Evolutionary conservation across 2,888 invertebrate genomes (phyloP).

Genomic region (Himalopsyche anomala): DNA sequence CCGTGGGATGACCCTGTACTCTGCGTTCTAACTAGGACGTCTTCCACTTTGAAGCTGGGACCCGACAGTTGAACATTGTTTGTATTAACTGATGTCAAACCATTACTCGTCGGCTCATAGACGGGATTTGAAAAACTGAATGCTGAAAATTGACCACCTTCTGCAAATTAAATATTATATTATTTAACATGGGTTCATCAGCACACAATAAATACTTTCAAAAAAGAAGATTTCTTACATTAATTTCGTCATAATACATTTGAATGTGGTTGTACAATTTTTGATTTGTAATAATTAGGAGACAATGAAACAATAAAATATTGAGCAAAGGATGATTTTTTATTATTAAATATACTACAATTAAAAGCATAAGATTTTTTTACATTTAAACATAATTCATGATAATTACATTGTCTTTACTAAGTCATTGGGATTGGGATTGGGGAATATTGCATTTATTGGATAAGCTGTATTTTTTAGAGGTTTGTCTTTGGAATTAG

Average conservation of each 20-base stretch:
- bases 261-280: not conserved
- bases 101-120: constrained; percentile 82
- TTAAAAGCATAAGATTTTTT: no score
- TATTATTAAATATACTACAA: no score
- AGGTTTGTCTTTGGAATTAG: no score
- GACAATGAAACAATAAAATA: no score
- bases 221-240: not conserved
- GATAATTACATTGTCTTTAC: not conserved
- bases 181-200: not conserved
- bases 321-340: no score
- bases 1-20: constrained; percentile 73
- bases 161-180: constrained; percentile 66
- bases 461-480: no score
- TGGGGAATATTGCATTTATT: no score
- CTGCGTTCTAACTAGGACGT: constrained; percentile 82
- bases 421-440: not conserved
- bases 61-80: constrained; percentile 63
- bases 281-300: not conserved
- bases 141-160: constrained; percentile 76
- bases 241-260: not conserved
- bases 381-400: not conserved
- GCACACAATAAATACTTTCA: not conserved
- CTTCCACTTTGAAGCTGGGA: constrained; percentile 84
- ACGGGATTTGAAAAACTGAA: constrained; percentile 91
- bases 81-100: constrained; percentile 66